phyloP scores from a whole-genome alignment of 2,113 vertebrate species.

The Lepus europaeus region DNA sequence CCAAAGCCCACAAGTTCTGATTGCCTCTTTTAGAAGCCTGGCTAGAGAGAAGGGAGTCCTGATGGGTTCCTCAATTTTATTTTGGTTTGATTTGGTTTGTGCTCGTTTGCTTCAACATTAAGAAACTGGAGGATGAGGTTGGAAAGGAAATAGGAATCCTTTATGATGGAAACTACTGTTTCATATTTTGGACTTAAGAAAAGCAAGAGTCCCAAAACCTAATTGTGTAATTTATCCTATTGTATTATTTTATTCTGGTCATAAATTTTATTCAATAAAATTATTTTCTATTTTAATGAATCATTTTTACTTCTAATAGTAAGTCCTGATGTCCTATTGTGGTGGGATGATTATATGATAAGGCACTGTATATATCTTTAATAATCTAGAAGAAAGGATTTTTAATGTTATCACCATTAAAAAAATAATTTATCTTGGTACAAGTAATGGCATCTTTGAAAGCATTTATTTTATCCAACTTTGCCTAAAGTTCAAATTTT shows the following conservation, averaged over 20 bases:
- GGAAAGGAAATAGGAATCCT: background rate
- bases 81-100: background rate
- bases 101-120: slow-evolving; percentile 47
- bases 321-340: too few species aligned
- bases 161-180: background rate
- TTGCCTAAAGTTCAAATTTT: background rate
- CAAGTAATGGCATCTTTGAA: background rate
- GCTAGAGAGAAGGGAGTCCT: background rate
- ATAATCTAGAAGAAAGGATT: too few species aligned
- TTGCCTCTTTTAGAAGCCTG: background rate
- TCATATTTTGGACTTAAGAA: slow-evolving; percentile 18
- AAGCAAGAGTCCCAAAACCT: background rate
- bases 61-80: background rate
- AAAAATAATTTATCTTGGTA: background rate
- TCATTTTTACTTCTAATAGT: background rate
- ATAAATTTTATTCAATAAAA: slow-evolving; percentile 33
- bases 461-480: background rate
- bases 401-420: background rate
- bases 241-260: background rate
- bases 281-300: background rate
- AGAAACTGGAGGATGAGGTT: background rate
- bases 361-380: too few species aligned
- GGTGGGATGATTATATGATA: too few species aligned
- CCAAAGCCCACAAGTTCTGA: background rate
- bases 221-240: background rate